phyloP scores from a whole-genome alignment of 2,888 invertebrate species.

The Xanthia icteritia region DNA sequence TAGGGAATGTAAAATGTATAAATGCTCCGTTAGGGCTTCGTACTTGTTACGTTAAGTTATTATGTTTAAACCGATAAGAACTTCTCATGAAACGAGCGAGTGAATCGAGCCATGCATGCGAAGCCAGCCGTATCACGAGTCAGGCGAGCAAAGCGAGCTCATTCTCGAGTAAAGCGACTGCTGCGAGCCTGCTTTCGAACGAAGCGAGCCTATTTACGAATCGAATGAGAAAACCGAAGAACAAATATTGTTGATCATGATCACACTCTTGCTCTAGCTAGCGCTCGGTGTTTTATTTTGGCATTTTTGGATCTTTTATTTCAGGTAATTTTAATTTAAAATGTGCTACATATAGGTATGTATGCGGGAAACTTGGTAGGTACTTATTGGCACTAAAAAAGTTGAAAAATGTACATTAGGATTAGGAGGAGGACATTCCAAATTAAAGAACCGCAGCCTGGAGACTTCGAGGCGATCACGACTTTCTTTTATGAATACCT shows the following conservation, averaged over 20 bases:
- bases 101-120: too few relatives aligned
- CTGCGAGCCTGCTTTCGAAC: too few relatives aligned
- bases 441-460: background rate
- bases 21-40: too few relatives aligned
- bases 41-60: too few relatives aligned
- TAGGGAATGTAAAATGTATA: too few relatives aligned
- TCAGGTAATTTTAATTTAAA: background rate
- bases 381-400: background rate
- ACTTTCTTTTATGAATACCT: background rate
- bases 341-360: background rate
- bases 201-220: background rate
- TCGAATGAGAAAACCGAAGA: background rate
- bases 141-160: too few relatives aligned
- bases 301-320: background rate
- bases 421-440: background rate
- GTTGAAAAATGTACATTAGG: background rate
- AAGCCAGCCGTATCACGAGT: too few relatives aligned
- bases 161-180: too few relatives aligned
- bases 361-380: background rate
- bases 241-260: background rate
- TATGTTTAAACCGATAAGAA: too few relatives aligned
- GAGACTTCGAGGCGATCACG: background rate
- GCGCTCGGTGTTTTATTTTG: too few relatives aligned
- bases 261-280: background rate
- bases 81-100: too few relatives aligned